Evolutionary conservation across 1,140 invertebrate species (phyloP).

Genomic region (Linepithema humile): DNA sequence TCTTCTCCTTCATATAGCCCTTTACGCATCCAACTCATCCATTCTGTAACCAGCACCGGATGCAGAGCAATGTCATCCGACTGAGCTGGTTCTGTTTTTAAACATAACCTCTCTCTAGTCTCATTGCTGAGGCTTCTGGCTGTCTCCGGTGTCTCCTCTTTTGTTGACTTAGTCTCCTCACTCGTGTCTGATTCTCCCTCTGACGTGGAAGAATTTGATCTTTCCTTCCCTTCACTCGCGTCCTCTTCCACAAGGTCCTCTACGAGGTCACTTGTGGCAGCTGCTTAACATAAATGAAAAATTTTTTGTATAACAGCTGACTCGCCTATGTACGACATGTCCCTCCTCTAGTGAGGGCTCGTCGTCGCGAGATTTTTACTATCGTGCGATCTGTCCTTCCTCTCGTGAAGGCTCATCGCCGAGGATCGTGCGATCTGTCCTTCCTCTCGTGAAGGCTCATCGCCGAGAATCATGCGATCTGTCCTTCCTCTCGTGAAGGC

Average conservation of each 20-base stretch:
- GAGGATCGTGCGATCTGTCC: too few species aligned
- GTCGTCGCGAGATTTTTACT: not conserved
- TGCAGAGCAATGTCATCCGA: not conserved
- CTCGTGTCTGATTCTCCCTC: too few species aligned
- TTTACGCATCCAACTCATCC: not conserved
- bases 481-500: too few species aligned
- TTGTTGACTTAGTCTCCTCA: not conserved
- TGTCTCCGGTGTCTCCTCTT: not conserved
- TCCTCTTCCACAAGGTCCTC: not conserved
- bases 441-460: too few species aligned
- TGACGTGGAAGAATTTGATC: not conserved
- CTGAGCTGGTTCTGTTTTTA: not conserved
- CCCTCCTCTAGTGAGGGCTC: not conserved
- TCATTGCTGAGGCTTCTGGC: not conserved
- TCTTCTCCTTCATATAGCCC: not conserved
- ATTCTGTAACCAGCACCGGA: not conserved
- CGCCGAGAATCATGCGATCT: too few species aligned
- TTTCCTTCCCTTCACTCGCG: not conserved
- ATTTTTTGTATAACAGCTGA: too few species aligned
- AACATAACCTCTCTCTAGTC: not conserved
- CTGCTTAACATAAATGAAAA: too few species aligned
- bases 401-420: too few species aligned
- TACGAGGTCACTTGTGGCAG: too few species aligned
- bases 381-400: too few species aligned
- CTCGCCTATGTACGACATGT: not conserved